These are phyloP conservation scores for Thalassaphorura encarpata DNA, from an alignment of 1,140 invertebrate species.

Conservation along the genomic window DNA sequence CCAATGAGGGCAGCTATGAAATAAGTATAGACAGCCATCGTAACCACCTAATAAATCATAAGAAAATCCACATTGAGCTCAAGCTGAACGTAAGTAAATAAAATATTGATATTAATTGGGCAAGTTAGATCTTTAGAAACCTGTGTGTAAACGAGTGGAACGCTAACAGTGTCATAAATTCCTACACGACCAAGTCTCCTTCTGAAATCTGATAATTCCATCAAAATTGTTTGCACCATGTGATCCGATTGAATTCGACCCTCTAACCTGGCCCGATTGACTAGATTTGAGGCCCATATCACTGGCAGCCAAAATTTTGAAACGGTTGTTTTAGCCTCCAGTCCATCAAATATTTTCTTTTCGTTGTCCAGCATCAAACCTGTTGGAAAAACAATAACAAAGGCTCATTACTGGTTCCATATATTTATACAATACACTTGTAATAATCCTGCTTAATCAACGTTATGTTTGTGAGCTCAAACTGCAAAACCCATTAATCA, in stretches of 20 bases:
- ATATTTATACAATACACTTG: no score
- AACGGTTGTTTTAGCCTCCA: conserved; percentile 76
- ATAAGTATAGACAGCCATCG: conserved; percentile 79
- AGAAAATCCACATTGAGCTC: no score
- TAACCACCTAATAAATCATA: conserved; percentile 74
- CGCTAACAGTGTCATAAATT: conserved; percentile 90
- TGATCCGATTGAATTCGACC: conserved; percentile 70
- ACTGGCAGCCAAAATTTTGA: conserved; percentile 88
- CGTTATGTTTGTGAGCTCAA: no score
- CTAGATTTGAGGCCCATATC: conserved; percentile 82
- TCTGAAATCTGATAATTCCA: conserved; percentile 71
- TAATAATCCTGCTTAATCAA: no score
- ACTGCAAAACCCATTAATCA: no score
- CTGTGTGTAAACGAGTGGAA: conserved; percentile 96
- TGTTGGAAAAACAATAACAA: no score
- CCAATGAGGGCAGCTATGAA: conserved; percentile 79
- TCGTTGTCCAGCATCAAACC: conserved; percentile 84
- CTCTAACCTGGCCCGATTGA: conserved; percentile 71
- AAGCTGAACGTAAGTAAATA: no score
- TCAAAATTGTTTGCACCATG: conserved; percentile 71
- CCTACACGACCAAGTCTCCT: conserved; percentile 66
- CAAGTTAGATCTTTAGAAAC: conserved; percentile 43
- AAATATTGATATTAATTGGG: not conserved
- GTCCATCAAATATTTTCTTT: conserved; percentile 75
- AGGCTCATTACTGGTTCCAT: not conserved